Percentiles rank a stretch among this genome's conserved stretches.
Evolutionary conservation across 1,140 invertebrate genomes (phyloP).

Genomic region (Euglossa dilemma): DNA sequence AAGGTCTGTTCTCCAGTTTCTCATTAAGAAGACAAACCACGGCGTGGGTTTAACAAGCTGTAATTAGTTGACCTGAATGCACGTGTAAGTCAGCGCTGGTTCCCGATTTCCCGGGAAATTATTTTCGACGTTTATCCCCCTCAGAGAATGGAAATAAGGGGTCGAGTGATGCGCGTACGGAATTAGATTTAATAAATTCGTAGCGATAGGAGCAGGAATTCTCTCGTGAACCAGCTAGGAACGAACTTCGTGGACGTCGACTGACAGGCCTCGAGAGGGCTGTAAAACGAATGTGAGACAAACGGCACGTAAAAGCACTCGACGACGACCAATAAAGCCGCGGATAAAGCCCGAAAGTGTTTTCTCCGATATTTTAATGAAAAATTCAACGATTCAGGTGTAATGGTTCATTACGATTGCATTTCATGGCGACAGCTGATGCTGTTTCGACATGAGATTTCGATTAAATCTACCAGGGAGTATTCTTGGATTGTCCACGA

Average conservation of each 20-base stretch:
- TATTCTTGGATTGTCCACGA: not conserved
- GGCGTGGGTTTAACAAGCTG: not conserved
- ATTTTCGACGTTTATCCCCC: not conserved
- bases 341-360: not conserved
- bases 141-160: not conserved
- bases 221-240: not conserved
- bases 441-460: not conserved
- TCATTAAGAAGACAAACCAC: constrained; percentile 12
- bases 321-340: constrained; percentile 3
- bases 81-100: not conserved
- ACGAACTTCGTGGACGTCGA: not conserved
- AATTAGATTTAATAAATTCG: constrained; percentile 15
- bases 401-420: not conserved
- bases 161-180: not conserved
- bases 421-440: not conserved
- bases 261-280: not conserved
- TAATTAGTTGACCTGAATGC: constrained; percentile 16
- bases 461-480: not conserved
- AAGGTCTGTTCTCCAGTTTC: not conserved
- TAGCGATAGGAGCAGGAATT: not conserved
- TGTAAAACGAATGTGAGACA: not conserved
- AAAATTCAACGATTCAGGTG: constrained; percentile 20
- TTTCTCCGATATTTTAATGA: constrained; percentile 35
- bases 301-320: not conserved
- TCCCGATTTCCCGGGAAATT: not conserved